Evolutionary conservation across 2,797 vertebrate genomes (phyloP), one percentile per base, ranked within the genome.

Genomic region (Pelobates cultripes): DNA sequence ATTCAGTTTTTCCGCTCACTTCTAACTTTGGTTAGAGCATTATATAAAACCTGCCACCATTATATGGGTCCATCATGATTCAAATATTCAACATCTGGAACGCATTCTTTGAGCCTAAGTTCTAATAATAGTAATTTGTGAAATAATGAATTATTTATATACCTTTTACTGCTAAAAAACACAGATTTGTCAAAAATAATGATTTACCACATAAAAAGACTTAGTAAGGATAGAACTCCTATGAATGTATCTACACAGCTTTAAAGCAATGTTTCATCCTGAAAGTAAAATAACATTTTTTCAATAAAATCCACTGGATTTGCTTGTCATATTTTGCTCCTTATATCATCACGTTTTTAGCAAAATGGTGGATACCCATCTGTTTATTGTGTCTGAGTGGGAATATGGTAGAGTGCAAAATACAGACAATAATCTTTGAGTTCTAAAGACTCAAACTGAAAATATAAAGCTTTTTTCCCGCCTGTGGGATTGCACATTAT

Each of bases 1-100:
- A 76, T 78, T 75, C 47, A 42, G 40, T 66, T 79, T 79, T 45
- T 76, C 73, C 53, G 14, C 44, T 70, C 42, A 9, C 40, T 55
- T 69, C 57, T 75, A n/a, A 75, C 70, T 70, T 73, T 70, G 13
- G 66, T 7, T 57, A 70, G 7, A 64, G 53, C 9, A 10, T 6
- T 64, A 53, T 40, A 55, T 53, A 67, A 73, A 55, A 42, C 7
- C 60, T 53, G 64, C 43, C 61, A 69, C 66, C 17, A 40, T 77
- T 74, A 53, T 78, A 68, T 61, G 40, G 6, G 47, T 43, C 10
- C 43, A 41, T 43, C 42, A 70, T 7, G 15, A 4, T 6, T 72
- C 4, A 28, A 43, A 63, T 70, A 43, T 44, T 14, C 7, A 43
- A 41, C 57, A 10, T 43, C 73, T 77, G 61, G 66, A 41, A 17